phyloP scores from a whole-genome alignment of 2,888 invertebrate genomes.

The Neoitamus cyanurus region DNA sequence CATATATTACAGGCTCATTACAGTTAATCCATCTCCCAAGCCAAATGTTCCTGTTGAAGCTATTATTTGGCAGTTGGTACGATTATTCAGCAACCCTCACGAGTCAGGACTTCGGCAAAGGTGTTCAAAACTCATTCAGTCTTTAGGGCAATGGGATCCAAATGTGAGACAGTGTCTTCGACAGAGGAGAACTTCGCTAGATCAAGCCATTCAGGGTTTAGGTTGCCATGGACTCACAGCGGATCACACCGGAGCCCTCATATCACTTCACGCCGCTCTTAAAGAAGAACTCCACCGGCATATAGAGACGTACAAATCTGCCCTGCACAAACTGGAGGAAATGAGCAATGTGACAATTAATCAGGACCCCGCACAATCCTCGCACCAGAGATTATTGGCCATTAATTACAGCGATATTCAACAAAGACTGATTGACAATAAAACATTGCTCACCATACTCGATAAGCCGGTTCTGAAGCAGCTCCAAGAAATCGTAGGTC shows the following conservation, averaged over 20 bases:
- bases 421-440: conserved; percentile 90
- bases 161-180: conserved; percentile 76
- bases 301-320: conserved; percentile 87
- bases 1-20: conserved; percentile 61
- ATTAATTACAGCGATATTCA: conserved; percentile 88
- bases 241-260: conserved; percentile 72
- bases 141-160: conserved; percentile 74
- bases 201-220: conserved; percentile 87
- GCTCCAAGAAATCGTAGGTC: conserved; percentile 74
- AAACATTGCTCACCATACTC: conserved; percentile 85
- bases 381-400: conserved; percentile 89
- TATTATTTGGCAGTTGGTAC: conserved; percentile 87
- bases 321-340: conserved; percentile 86
- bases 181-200: conserved; percentile 77
- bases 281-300: conserved; percentile 86
- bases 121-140: conserved; percentile 71
- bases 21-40: conserved; percentile 68
- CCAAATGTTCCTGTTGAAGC: conserved; percentile 80
- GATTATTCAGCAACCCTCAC: conserved; percentile 73
- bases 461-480: conserved; percentile 85
- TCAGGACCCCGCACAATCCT: conserved; percentile 84
- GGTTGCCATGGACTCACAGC: conserved; percentile 87
- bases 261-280: conserved; percentile 84
- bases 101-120: conserved; percentile 73
- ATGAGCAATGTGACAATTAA: conserved; percentile 71